phyloP scores from a whole-genome alignment of 1,140 invertebrate genomes.

The Geopemphigus sp. region DNA sequence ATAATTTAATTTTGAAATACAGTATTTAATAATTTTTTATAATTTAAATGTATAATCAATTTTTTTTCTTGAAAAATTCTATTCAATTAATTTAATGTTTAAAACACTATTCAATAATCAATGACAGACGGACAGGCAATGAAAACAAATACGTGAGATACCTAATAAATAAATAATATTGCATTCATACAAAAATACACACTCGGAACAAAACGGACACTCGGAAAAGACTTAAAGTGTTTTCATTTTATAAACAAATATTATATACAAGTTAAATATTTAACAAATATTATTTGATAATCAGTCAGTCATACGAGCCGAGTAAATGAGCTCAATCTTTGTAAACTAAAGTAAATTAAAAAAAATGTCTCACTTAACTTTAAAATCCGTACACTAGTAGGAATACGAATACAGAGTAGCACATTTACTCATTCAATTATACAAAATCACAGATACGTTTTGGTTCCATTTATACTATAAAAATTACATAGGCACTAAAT shows the following conservation, averaged over 20 bases:
- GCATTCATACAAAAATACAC: constrained; percentile 50
- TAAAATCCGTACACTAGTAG: constrained; percentile 49
- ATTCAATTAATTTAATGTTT: constrained; percentile 26
- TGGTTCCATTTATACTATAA: constrained; percentile 47
- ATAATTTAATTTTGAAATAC: constrained; percentile 11
- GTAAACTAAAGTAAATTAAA: constrained; percentile 44
- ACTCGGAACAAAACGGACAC: constrained; percentile 46
- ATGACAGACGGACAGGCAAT: constrained; percentile 44
- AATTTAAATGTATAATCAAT: not conserved
- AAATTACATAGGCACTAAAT: constrained; percentile 49
- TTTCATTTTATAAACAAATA: constrained; percentile 45
- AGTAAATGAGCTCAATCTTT: constrained; percentile 48
- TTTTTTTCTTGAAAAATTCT: constrained; percentile 17
- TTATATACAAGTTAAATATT: constrained; percentile 48
- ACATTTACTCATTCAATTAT: constrained; percentile 49
- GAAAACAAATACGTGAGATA: constrained; percentile 30
- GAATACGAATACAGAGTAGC: constrained; percentile 48
- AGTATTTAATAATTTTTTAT: constrained; percentile 9
- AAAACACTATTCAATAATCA: constrained; percentile 18
- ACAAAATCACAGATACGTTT: constrained; percentile 49
- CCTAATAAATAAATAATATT: constrained; percentile 48
- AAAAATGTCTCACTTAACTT: constrained; percentile 47
- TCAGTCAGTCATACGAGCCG: constrained; percentile 49
- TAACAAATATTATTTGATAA: constrained; percentile 49
- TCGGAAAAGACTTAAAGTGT: constrained; percentile 27